A percentile compares a stretch with the other conserved stretches of the same genome.
phyloP scores from a whole-genome alignment of 2,797 vertebrate species.

The Enteromius treurensis region DNA sequence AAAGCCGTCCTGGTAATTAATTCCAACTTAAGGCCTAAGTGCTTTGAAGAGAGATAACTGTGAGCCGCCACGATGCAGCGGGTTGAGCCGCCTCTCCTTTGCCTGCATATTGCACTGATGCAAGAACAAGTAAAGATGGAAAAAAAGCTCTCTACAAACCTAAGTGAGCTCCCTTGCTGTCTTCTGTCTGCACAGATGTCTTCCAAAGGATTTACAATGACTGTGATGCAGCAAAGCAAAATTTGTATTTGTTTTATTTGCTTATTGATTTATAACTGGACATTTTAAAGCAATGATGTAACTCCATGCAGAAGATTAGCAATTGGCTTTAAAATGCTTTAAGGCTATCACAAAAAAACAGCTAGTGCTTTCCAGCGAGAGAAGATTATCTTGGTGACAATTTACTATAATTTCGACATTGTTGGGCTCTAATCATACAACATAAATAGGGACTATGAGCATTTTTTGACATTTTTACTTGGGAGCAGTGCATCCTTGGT shows the following conservation, averaged over 20 bases:
- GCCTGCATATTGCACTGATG: not conserved
- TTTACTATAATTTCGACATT: not conserved
- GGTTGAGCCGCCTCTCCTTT: conserved; percentile 21
- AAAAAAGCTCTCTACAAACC: not conserved
- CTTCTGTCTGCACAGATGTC: not conserved
- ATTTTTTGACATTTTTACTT: not conserved
- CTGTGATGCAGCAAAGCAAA: not conserved
- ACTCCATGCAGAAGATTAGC: not conserved
- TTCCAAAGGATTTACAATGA: not conserved
- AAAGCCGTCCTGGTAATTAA: conserved; percentile 44
- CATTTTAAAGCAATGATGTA: not conserved
- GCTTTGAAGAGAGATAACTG: conserved; percentile 42
- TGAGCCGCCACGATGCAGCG: conserved; percentile 19
- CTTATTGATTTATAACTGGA: not conserved
- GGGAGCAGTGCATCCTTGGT: not conserved
- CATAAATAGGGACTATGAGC: not conserved
- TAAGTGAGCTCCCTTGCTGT: not conserved
- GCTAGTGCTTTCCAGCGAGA: not conserved
- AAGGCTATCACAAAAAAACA: not conserved
- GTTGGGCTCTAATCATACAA: not conserved
- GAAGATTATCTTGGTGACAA: not conserved
- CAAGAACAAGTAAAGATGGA: conserved; percentile 1
- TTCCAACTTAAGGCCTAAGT: conserved; percentile 34
- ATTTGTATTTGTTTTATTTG: not conserved
- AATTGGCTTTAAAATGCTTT: not conserved